These are phyloP conservation scores for Drosophila arizonae DNA, from an alignment of 1,140 invertebrate species.

Conservation along the genomic window DNA sequence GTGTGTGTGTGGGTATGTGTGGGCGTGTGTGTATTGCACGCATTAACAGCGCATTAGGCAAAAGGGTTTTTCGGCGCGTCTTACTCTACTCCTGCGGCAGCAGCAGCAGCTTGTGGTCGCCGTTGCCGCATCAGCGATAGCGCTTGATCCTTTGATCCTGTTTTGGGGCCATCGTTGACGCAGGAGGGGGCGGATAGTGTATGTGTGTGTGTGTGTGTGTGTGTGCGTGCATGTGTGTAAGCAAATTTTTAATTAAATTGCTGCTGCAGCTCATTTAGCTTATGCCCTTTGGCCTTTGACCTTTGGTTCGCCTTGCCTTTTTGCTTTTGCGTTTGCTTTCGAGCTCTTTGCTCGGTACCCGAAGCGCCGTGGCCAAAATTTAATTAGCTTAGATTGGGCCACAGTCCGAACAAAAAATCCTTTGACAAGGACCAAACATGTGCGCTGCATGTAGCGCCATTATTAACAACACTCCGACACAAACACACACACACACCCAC, in stretches of 20 bases:
- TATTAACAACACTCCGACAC: slow-evolving; percentile 28
- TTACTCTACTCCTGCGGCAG: slow-evolving; percentile 8
- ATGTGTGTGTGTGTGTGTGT: no score
- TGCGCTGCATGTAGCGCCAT: slow-evolving; percentile 32
- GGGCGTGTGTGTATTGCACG: slow-evolving; percentile 15
- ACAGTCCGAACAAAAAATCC: slow-evolving; percentile 41
- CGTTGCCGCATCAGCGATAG: slow-evolving; percentile 70
- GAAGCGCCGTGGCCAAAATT: slow-evolving; percentile 60
- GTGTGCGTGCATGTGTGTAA: not conserved
- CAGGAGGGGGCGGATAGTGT: no score
- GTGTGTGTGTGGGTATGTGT: slow-evolving; percentile 7
- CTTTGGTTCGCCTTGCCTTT: slow-evolving; percentile 27
- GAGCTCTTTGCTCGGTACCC: slow-evolving; percentile 2
- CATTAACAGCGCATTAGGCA: slow-evolving; percentile 40
- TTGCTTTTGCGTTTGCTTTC: not conserved
- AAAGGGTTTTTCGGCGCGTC: not conserved
- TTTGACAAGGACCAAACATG: slow-evolving; percentile 54
- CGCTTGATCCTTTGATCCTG: slow-evolving; percentile 66
- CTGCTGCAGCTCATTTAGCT: slow-evolving; percentile 52
- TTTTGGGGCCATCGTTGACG: slow-evolving; percentile 26
- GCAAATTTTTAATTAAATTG: slow-evolving; percentile 73
- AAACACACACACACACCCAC: slow-evolving; percentile 11
- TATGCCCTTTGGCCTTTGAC: slow-evolving; percentile 59
- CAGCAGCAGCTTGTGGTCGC: slow-evolving; percentile 72
- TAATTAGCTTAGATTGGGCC: slow-evolving; percentile 73